Evolutionary conservation across 2,113 vertebrate genomes (phyloP), one percentile per base, ranked within the genome.

Genomic region (Chionodraco myersi): DNA sequence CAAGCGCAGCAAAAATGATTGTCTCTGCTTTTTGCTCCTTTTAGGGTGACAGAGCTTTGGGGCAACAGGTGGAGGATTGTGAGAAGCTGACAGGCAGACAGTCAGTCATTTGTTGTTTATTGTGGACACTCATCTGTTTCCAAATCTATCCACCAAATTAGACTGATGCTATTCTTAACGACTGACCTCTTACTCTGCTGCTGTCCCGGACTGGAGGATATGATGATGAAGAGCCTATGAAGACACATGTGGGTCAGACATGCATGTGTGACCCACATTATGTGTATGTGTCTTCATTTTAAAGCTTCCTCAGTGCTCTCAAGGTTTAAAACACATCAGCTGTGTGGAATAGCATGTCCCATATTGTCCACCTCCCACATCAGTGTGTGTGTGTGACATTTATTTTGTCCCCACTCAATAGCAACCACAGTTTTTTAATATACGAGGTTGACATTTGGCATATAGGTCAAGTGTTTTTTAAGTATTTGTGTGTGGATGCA

Each of bases 61-160:
- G 75, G 18, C 59, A 85, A 86, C 85, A 90, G 86, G 86, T 89
- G 88, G 80, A 14, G 77, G 81, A 77, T 72, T 57, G 61, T 1
- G 30, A 60, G 30, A 65, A 54, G 66, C 71, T 44, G 49, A 73
- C 11, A 49, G 49, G 34, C 44, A 10, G 60, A 48, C 36, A 10
- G 15, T 15, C 30, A 1, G 26, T 68, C 41, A 48, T 58, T 63
- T 13, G 9, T 54, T 4, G 13, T 77, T 60, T 88, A 84, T 88
- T 82, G 87, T 75, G 57, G 61, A 67, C 47, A 63, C 45, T 77
- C 18, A 67, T 63, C 48, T 71, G 63, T 59, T 74, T 45, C 49
- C 52, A 56, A 11, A 51, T n/a, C 49, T 65, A 44, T 64, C 59
- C 30, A 30, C 30, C 30, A 30, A 60, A 11, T 77, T 74, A 57